Conservation (phyloP, 2,113 vertebrate species). For the Zapornia atra region DNA sequence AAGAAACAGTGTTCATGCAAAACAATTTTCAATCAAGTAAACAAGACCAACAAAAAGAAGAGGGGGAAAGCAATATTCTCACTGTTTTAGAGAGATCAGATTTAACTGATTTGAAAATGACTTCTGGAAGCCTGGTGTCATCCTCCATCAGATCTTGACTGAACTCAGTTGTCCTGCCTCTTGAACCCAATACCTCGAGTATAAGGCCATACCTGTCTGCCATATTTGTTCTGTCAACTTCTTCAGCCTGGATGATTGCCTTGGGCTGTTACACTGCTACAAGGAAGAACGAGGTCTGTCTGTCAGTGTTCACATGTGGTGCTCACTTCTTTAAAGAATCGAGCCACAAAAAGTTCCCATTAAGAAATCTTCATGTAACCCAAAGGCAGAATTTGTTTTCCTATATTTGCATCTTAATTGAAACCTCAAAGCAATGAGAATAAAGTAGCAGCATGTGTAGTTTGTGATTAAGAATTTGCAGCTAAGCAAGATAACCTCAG, state of each 20-base stretch:
- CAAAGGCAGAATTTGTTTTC: not conserved
- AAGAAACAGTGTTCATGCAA: not conserved
- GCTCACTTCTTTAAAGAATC: not conserved
- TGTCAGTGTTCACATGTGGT: accelerated
- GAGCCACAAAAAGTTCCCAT: not conserved
- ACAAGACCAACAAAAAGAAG: not conserved
- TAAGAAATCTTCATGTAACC: not conserved
- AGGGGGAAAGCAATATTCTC: not conserved
- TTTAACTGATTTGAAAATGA: not conserved
- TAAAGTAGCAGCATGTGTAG: not conserved
- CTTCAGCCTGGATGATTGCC: not conserved
- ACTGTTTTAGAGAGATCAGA: not conserved
- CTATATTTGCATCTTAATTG: not conserved
- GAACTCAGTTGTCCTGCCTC: not conserved
- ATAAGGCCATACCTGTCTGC: not conserved
- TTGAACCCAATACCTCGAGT: not conserved
- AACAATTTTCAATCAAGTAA: not conserved
- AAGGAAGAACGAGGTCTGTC: not conserved
- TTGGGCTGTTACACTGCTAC: not conserved
- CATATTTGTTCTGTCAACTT: not conserved
- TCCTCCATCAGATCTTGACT: not conserved
- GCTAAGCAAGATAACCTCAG: not conserved
- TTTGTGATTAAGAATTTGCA: not conserved
- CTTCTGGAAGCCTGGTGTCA: not conserved
- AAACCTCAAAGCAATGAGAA: not conserved